These are phyloP conservation scores for Philaethria dido DNA, from an alignment of 2,888 invertebrate species.

Conservation along the genomic window DNA sequence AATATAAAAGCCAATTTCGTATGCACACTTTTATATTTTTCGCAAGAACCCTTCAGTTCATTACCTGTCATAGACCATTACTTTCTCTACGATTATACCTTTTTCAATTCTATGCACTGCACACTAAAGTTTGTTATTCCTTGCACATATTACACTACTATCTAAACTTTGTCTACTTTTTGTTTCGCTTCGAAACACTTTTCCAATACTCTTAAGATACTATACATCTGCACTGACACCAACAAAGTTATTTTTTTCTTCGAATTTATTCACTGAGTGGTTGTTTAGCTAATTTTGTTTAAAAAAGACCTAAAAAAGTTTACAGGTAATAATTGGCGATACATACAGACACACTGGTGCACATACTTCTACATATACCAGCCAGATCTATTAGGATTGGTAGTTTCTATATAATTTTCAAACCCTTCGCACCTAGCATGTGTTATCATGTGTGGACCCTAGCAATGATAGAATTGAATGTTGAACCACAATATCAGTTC, in stretches of 20 bases:
- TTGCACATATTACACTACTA: conserved; percentile 71
- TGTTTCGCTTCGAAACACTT: conserved; percentile 66
- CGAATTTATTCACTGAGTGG: conserved; percentile 53
- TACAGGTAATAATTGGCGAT: conserved; percentile 57
- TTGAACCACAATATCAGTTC: conserved; percentile 28
- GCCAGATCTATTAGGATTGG: conserved; percentile 66
- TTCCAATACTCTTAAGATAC: conserved; percentile 55
- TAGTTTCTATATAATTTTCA: conserved; percentile 46
- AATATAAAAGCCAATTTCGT: conserved; percentile 52
- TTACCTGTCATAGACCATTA: conserved; percentile 66
- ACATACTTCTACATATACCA: conserved; percentile 83
- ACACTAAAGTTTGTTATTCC: conserved; percentile 77
- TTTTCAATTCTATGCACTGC: conserved; percentile 79
- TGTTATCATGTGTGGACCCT: conserved; percentile 46
- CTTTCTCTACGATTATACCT: conserved; percentile 60
- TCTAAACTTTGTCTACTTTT: conserved; percentile 67
- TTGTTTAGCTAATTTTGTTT: conserved; percentile 49
- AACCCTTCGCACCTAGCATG: conserved; percentile 73
- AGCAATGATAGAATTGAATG: conserved; percentile 35
- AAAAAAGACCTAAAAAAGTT: conserved; percentile 49
- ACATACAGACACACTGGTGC: conserved; percentile 71
- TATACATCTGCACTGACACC: conserved; percentile 66
- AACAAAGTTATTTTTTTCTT: conserved; percentile 56
- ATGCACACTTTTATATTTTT: conserved; percentile 56
- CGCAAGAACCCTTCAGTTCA: conserved; percentile 54